Evolutionary conservation across 2,888 invertebrate genomes (phyloP).

Genomic region (Artemia sinica): DNA sequence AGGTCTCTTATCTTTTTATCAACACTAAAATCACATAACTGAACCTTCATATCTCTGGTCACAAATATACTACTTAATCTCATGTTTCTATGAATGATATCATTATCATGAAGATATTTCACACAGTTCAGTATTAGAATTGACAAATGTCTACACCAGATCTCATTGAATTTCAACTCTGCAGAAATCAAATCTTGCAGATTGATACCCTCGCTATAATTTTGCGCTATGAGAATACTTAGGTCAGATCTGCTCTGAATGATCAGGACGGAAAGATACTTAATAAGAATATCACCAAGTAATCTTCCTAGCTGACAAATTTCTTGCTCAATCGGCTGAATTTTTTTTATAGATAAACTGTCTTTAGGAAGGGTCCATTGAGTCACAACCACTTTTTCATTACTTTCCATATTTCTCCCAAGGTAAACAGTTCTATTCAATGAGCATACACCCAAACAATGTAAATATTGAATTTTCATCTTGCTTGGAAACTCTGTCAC

Average conservation of each 20-base stretch:
- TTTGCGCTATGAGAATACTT: slow-evolving; percentile 31
- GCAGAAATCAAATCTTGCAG: slow-evolving; percentile 32
- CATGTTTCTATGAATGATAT: not conserved
- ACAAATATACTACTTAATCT: not conserved
- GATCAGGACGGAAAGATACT: slow-evolving; percentile 52
- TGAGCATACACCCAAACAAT: slow-evolving; percentile 16
- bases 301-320: slow-evolving; percentile 49
- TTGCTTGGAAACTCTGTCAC: slow-evolving; percentile 13
- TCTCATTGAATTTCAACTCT: slow-evolving; percentile 14
- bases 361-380: slow-evolving; percentile 11
- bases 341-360: slow-evolving; percentile 31
- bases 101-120: slow-evolving; percentile 21
- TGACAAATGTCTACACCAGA: slow-evolving; percentile 16
- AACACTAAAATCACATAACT: slow-evolving; percentile 5
- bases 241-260: slow-evolving; percentile 29
- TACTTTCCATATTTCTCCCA: slow-evolving; percentile 15
- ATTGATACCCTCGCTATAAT: slow-evolving; percentile 51
- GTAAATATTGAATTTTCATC: slow-evolving; percentile 8
- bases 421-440: slow-evolving; percentile 13
- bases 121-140: slow-evolving; percentile 16
- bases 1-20: slow-evolving; percentile 17
- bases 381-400: slow-evolving; percentile 17
- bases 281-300: slow-evolving; percentile 51
- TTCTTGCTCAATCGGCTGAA: slow-evolving; percentile 57
- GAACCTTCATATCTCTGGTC: not conserved